These are phyloP conservation scores for Odontesthes bonariensis DNA, from an alignment of 2,113 vertebrate genomes.

Conservation along the genomic window DNA sequence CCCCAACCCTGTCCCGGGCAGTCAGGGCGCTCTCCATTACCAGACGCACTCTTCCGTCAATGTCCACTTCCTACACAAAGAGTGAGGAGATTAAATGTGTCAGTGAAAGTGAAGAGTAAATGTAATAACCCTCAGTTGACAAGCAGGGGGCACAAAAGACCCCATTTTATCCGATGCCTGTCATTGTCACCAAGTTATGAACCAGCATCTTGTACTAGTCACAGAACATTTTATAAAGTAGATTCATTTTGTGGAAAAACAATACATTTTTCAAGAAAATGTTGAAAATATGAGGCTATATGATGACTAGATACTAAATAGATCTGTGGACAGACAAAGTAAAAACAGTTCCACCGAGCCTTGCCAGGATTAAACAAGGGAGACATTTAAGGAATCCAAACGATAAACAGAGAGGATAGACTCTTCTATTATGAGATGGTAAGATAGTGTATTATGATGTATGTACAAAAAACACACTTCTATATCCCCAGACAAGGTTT, in stretches of 20 bases:
- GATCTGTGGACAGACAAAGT: background rate
- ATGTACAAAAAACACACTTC: conserved; percentile 56
- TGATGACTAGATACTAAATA: conserved; percentile 7
- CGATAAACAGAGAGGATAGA: conserved; percentile 52
- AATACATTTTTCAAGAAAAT: background rate
- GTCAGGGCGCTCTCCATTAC: conserved; percentile 96
- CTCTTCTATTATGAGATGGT: conserved; percentile 19
- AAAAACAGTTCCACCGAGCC: background rate
- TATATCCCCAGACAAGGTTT: conserved; percentile 43
- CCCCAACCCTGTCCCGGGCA: conserved; percentile 94
- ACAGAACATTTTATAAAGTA: conserved; percentile 15
- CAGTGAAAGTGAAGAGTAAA: background rate
- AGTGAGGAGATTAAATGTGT: background rate
- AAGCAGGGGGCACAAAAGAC: conserved; percentile 17
- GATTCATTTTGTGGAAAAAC: background rate
- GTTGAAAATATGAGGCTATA: conserved; percentile 3
- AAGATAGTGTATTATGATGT: conserved; percentile 38
- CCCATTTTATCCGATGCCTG: background rate
- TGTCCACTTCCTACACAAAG: conserved; percentile 85
- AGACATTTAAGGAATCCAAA: conserved; percentile 61
- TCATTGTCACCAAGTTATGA: conserved; percentile 2
- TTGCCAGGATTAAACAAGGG: conserved; percentile 49
- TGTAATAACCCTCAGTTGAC: background rate
- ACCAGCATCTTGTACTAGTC: conserved; percentile 19
- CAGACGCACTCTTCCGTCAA: conserved; percentile 91